Evolutionary conservation across 2,797 vertebrate species (phyloP).

Genomic region (Hippocampus kuda): DNA sequence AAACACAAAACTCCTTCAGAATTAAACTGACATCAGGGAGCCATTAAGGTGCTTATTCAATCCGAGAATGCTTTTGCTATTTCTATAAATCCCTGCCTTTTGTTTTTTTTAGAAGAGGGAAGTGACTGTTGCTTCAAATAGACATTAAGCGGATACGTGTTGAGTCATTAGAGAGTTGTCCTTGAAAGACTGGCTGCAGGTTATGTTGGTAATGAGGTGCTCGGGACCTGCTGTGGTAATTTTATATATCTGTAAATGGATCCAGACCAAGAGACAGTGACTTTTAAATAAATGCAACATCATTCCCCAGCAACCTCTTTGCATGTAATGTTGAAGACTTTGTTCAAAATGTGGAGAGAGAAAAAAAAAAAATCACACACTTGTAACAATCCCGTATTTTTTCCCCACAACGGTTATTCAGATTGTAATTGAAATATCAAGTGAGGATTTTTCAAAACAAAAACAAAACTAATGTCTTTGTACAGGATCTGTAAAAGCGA

Average conservation of each 20-base stretch:
- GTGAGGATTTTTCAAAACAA: background rate
- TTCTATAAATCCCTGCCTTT: slow-evolving; percentile 15
- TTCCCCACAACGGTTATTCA: slow-evolving; percentile 16
- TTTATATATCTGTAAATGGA: slow-evolving; percentile 64
- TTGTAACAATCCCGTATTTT: slow-evolving; percentile 12
- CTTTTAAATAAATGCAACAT: slow-evolving; percentile 47
- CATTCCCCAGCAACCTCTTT: slow-evolving; percentile 21
- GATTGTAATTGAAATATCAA: background rate
- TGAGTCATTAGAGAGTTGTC: slow-evolving; percentile 61
- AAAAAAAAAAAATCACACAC: slow-evolving; percentile 10
- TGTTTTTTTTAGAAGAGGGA: slow-evolving; percentile 32
- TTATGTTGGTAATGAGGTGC: slow-evolving; percentile 65
- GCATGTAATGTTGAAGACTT: slow-evolving; percentile 18
- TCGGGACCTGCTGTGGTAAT: slow-evolving; percentile 54
- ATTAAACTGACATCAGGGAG: slow-evolving; percentile 40
- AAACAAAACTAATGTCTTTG: slow-evolving; percentile 22
- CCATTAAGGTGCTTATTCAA: slow-evolving; percentile 47
- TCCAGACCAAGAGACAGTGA: slow-evolving; percentile 49
- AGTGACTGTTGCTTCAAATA: slow-evolving; percentile 49
- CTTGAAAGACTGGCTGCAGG: slow-evolving; percentile 66
- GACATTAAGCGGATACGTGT: slow-evolving; percentile 44
- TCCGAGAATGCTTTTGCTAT: slow-evolving; percentile 29
- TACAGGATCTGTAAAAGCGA: background rate
- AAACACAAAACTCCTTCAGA: slow-evolving; percentile 17
- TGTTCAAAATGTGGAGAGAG: background rate